These are phyloP conservation scores for Ramphastos sulfuratus DNA, from an alignment of 2,113 vertebrate species.

Conservation along the genomic window DNA sequence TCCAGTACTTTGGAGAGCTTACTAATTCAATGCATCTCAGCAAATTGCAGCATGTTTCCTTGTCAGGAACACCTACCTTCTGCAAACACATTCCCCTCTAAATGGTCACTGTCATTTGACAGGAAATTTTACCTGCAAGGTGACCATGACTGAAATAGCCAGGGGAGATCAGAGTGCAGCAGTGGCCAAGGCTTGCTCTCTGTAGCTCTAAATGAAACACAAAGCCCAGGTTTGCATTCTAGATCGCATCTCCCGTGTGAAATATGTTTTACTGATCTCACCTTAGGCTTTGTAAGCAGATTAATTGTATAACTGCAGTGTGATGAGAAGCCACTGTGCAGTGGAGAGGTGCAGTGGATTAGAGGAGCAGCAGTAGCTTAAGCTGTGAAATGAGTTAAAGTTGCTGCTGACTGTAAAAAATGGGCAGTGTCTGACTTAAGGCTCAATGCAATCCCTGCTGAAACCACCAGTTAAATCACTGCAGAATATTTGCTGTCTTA, in stretches of 20 bases:
- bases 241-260: neutral
- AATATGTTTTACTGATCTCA: neutral
- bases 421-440: neutral
- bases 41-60: neutral
- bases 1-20: neutral
- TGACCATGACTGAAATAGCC: neutral
- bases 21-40: neutral
- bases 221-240: constrained; percentile 1
- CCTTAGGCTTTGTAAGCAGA: neutral
- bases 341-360: neutral
- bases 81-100: neutral
- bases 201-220: constrained; percentile 10
- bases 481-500: neutral
- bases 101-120: neutral
- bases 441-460: neutral
- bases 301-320: neutral
- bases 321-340: neutral
- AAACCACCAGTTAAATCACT: neutral
- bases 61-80: neutral
- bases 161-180: neutral
- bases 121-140: neutral
- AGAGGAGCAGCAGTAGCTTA: neutral
- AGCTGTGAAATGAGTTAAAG: neutral
- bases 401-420: neutral
- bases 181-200: neutral